Conservation (phyloP, 2,797 vertebrate genomes). For the Brotula barbata region DNA sequence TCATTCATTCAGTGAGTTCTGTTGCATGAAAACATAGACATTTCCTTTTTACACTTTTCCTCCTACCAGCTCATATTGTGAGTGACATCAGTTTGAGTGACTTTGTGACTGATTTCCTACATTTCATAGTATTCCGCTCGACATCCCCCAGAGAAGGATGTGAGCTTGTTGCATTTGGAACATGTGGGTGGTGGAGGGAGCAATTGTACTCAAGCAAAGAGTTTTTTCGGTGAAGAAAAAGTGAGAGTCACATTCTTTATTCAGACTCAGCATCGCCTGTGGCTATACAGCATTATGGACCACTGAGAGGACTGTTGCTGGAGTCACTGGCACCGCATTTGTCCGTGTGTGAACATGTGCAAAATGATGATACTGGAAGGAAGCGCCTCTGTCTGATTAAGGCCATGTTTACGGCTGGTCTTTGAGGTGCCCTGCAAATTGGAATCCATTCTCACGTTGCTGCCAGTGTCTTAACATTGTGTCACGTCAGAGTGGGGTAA, state of each 20-base stretch:
- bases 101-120: conserved; percentile 25
- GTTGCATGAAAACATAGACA: conserved; percentile 14
- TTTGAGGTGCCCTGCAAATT: too few relatives aligned
- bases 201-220: conserved; percentile 3
- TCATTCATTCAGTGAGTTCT: conserved; percentile 27
- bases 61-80: background rate
- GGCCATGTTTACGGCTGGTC: too few relatives aligned
- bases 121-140: conserved; percentile 17
- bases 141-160: background rate
- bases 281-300: conserved; percentile 4
- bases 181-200: conserved; percentile 14
- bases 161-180: conserved; percentile 19
- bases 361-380: too few relatives aligned
- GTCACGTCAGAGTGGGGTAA: too few relatives aligned
- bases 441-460: too few relatives aligned
- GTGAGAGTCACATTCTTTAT: background rate
- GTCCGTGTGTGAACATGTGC: too few relatives aligned
- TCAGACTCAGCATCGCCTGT: background rate
- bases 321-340: too few relatives aligned
- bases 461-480: too few relatives aligned
- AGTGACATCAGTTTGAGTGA: too few relatives aligned
- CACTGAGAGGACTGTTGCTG: background rate
- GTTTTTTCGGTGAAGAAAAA: conserved; percentile 4
- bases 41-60: background rate
- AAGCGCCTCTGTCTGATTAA: too few relatives aligned